Evolutionary conservation across 92 coral and sea anemone species (phyloP).

Genomic region (Hydrozoanthus gracilis): DNA sequence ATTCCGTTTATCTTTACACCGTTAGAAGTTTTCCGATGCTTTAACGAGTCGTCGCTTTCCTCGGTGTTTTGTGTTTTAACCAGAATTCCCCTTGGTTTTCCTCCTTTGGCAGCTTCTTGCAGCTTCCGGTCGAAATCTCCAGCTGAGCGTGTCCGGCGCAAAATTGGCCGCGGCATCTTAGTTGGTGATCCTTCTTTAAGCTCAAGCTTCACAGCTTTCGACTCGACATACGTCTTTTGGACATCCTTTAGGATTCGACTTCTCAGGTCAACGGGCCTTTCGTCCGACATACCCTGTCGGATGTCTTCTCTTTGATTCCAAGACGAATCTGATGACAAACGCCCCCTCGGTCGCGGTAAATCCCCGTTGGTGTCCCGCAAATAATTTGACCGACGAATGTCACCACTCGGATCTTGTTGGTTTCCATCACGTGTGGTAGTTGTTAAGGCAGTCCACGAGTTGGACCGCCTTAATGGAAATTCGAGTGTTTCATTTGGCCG

Average conservation of each 20-base stretch:
- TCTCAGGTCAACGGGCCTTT: slow-evolving; percentile 35
- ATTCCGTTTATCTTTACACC: slow-evolving; percentile 96
- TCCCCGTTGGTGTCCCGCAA: slow-evolving; percentile 31
- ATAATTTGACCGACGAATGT: slow-evolving; percentile 21
- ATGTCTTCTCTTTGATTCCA: slow-evolving; percentile 30
- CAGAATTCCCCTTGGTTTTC: slow-evolving; percentile 91
- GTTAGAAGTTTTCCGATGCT: slow-evolving; percentile 54
- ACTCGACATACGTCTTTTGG: slow-evolving; percentile 76
- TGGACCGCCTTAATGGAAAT: slow-evolving; percentile 72
- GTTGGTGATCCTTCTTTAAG: slow-evolving; percentile 80
- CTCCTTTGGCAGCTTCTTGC: slow-evolving; percentile 61
- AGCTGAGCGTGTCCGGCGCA: slow-evolving; percentile 88
- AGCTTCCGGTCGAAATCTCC: slow-evolving; percentile 87
- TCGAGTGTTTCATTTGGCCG: slow-evolving; percentile 44
- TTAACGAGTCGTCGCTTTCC: slow-evolving; percentile 63
- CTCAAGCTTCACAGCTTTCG: slow-evolving; percentile 87
- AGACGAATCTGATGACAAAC: slow-evolving; percentile 55
- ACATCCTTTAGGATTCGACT: slow-evolving; percentile 55
- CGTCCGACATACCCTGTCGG: slow-evolving; percentile 7
- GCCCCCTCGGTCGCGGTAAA: slow-evolving; percentile 60
- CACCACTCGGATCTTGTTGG: background rate
- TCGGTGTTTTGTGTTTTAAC: slow-evolving; percentile 75
- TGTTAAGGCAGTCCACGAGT: slow-evolving; percentile 82
- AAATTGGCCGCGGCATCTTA: slow-evolving; percentile 81
- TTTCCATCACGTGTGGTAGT: slow-evolving; percentile 43